Conservation (phyloP, 1,140 invertebrate species). For the Hetaerina americana region DNA sequence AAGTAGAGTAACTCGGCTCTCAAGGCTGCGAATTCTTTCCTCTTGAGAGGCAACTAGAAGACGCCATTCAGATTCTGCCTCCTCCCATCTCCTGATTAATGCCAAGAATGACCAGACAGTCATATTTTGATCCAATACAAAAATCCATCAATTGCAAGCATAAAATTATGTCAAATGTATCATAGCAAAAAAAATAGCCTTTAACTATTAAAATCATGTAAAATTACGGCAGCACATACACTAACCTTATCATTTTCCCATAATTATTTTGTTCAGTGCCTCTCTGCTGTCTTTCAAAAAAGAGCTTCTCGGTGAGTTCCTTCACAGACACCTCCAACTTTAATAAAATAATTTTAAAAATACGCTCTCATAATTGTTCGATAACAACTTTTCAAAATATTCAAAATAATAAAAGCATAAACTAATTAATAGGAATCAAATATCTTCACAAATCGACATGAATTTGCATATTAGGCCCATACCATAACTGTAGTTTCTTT, state of each 20-base stretch:
- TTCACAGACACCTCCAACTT: neutral
- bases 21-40: neutral
- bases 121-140: neutral
- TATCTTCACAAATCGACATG: too few relatives aligned
- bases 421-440: too few relatives aligned
- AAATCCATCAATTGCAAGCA: neutral
- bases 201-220: too few relatives aligned
- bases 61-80: neutral
- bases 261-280: neutral
- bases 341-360: neutral
- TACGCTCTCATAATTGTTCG: neutral
- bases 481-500: too few relatives aligned
- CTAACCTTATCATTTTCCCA: neutral
- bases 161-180: too few relatives aligned
- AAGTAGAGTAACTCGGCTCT: neutral
- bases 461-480: too few relatives aligned
- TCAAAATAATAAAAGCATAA: too few relatives aligned
- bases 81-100: neutral
- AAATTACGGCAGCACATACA: too few relatives aligned
- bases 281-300: neutral
- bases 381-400: too few relatives aligned
- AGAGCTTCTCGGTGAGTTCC: neutral
- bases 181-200: too few relatives aligned
- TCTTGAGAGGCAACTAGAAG: neutral
- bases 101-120: neutral